Conservation (phyloP, 2,888 invertebrate genomes). For the Liodrosophila aerea region DNA sequence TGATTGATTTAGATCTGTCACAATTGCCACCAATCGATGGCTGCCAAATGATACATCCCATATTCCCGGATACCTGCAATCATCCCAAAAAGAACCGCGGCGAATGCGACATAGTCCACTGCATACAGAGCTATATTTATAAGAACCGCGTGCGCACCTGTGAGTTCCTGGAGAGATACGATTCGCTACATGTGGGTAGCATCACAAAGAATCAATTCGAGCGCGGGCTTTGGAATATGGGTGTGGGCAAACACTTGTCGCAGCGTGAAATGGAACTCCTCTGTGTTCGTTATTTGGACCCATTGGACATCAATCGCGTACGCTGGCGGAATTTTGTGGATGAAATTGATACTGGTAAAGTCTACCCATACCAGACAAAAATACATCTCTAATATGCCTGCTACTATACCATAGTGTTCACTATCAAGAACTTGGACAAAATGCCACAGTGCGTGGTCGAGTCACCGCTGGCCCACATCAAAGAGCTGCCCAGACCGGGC, state of each 20-base stretch:
- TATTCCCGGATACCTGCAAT: slow-evolving; percentile 70
- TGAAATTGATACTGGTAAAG: slow-evolving; percentile 88
- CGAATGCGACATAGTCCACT: slow-evolving; percentile 75
- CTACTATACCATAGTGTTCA: slow-evolving; percentile 86
- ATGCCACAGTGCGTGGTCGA: slow-evolving; percentile 85
- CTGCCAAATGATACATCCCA: slow-evolving; percentile 51
- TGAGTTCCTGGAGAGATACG: slow-evolving; percentile 89
- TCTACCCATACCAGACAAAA: background rate
- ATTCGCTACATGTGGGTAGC: slow-evolving; percentile 87
- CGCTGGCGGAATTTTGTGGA: slow-evolving; percentile 91
- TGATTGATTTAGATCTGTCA: slow-evolving; percentile 87
- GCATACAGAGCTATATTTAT: slow-evolving; percentile 87
- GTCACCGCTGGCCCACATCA: slow-evolving; percentile 84
- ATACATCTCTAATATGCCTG: background rate
- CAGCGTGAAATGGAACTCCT: slow-evolving; percentile 86
- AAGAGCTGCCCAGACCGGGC: slow-evolving; percentile 83
- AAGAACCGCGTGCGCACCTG: slow-evolving; percentile 86
- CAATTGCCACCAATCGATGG: slow-evolving; percentile 83
- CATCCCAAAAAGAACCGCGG: slow-evolving; percentile 62
- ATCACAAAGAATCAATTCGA: slow-evolving; percentile 88
- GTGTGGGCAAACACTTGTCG: slow-evolving; percentile 85
- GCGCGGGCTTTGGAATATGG: slow-evolving; percentile 87
- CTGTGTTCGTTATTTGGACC: slow-evolving; percentile 87
- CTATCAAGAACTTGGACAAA: slow-evolving; percentile 87
- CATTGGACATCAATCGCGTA: slow-evolving; percentile 86